Percentiles rank a stretch among this genome's conserved stretches.
Conservation (phyloP, 1,140 invertebrate species). For the Lithobius niger region DNA sequence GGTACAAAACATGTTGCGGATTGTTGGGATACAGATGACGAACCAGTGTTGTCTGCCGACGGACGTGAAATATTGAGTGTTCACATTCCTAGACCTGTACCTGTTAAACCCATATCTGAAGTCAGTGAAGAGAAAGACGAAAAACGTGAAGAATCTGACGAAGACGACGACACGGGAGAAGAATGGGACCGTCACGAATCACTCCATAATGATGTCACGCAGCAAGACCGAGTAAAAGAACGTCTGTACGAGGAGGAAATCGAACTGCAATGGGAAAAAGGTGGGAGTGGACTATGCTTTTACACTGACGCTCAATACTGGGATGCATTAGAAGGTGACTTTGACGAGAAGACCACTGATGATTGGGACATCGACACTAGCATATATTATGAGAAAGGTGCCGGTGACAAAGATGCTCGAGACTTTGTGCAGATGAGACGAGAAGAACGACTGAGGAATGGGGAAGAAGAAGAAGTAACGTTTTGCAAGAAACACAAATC, state of each 20-base stretch:
- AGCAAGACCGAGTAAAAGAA: slow-evolving; percentile 34
- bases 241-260: slow-evolving; percentile 43
- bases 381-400: slow-evolving; percentile 37
- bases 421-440: slow-evolving; percentile 36
- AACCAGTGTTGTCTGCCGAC: not conserved
- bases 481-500: too few species aligned
- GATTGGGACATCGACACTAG: slow-evolving; percentile 48
- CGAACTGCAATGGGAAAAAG: slow-evolving; percentile 49
- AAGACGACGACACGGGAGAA: slow-evolving; percentile 28
- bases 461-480: slow-evolving; percentile 20
- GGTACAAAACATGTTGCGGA: slow-evolving; percentile 4
- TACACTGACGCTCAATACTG: slow-evolving; percentile 46
- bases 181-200: slow-evolving; percentile 42
- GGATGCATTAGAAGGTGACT: slow-evolving; percentile 40
- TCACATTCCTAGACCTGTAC: too few species aligned
- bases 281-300: slow-evolving; percentile 44
- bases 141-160: slow-evolving; percentile 19
- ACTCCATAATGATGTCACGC: slow-evolving; percentile 41
- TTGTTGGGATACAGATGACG: not conserved
- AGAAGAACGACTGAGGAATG: slow-evolving; percentile 26
- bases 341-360: slow-evolving; percentile 44
- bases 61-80: not conserved
- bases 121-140: slow-evolving; percentile 9
- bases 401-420: slow-evolving; percentile 35
- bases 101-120: not conserved